Percentiles rank a stretch among this genome's conserved stretches.
phyloP scores from a whole-genome alignment of 2,888 invertebrate genomes.

The Athetis lepigone region DNA sequence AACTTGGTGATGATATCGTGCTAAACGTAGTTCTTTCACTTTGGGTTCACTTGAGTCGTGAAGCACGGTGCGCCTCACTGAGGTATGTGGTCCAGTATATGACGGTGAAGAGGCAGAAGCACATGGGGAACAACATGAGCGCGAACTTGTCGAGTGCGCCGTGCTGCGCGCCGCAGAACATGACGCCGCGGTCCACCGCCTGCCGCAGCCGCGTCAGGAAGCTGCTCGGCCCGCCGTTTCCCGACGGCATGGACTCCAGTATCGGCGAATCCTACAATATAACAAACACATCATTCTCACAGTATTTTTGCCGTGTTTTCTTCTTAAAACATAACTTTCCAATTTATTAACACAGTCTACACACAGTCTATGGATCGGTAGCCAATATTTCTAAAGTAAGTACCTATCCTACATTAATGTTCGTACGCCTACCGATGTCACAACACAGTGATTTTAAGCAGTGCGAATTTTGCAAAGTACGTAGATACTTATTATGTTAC shows the following conservation, averaged over 20 bases:
- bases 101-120: conserved; percentile 90
- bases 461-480: conserved; percentile 49
- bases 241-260: conserved; percentile 81
- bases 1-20: conserved; percentile 52
- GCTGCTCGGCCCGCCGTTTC: conserved; percentile 73
- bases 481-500: conserved; percentile 14
- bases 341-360: conserved; percentile 40
- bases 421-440: conserved; percentile 35
- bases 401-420: conserved; percentile 28
- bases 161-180: conserved; percentile 92
- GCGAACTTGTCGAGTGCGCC: conserved; percentile 91
- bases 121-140: conserved; percentile 91
- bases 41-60: conserved; percentile 69
- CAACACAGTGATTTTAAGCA: conserved; percentile 56
- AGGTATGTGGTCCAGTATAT: conserved; percentile 92
- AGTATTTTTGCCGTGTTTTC: conserved; percentile 18
- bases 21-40: conserved; percentile 37
- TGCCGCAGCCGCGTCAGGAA: conserved; percentile 79
- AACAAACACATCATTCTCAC: conserved; percentile 43
- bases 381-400: conserved; percentile 44
- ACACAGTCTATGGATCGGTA: conserved; percentile 41
- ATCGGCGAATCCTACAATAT: conserved; percentile 85
- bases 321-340: not conserved
- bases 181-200: conserved; percentile 88
- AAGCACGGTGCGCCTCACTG: conserved; percentile 87